These are phyloP conservation scores for Halisarca cf. caerulea DNA, from an alignment of 37 sponge, comb jelly and placozoan genomes.

Conservation along the genomic window DNA sequence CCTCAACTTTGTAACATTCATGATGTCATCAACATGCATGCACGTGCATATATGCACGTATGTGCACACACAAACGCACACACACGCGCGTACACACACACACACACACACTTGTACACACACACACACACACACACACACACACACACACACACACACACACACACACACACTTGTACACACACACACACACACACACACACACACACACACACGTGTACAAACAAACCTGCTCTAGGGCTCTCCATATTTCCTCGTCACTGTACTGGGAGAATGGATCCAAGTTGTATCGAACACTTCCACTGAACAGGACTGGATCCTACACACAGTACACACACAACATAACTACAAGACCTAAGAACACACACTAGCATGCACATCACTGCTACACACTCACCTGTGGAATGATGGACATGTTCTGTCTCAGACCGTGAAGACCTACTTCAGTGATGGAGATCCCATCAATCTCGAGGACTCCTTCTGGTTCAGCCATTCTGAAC, in stretches of 20 bases:
- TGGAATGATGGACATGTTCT: constrained; percentile 87
- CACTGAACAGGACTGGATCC: constrained; percentile 93
- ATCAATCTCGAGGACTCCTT: constrained; percentile 77
- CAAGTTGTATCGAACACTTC: constrained; percentile 84
- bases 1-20: too few species aligned
- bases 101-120: too few species aligned
- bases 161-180: too few species aligned
- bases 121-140: too few species aligned
- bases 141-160: too few species aligned
- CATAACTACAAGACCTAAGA: background rate
- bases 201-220: too few species aligned
- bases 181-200: too few species aligned
- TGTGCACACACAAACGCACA: too few species aligned
- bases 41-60: too few species aligned
- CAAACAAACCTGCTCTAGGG: constrained; percentile 62
- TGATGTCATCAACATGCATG: too few species aligned
- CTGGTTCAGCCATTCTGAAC: constrained; percentile 87
- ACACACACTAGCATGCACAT: background rate
- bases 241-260: constrained; percentile 79
- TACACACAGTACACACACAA: constrained; percentile 1
- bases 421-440: constrained; percentile 79
- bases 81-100: too few species aligned
- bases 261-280: constrained; percentile 80
- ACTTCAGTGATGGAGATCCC: constrained; percentile 66
- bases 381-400: constrained; percentile 38